A percentile compares a stretch with the other conserved stretches of the same genome.
These are phyloP conservation scores for Drosophila biarmipes DNA, from an alignment of 1,140 invertebrate species.

Conservation along the genomic window DNA sequence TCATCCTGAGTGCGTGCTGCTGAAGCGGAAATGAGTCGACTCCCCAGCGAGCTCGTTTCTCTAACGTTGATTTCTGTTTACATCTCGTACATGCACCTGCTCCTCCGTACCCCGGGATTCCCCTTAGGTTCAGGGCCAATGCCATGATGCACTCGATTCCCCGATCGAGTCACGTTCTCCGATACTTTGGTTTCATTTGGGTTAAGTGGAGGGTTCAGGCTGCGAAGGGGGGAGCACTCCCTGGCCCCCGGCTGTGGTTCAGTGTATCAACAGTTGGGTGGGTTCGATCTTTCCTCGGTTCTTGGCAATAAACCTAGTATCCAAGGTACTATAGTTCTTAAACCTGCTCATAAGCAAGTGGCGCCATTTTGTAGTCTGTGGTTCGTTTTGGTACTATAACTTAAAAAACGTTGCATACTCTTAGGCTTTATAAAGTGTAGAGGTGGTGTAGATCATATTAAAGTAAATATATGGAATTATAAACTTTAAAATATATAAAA, in stretches of 20 bases:
- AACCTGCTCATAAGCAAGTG: too few species aligned
- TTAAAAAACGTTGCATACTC: constrained; percentile 2
- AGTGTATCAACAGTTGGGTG: constrained; percentile 19
- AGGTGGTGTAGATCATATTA: not conserved
- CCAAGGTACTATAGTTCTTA: not conserved
- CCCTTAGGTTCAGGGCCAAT: constrained; percentile 17
- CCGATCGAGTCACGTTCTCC: constrained; percentile 56
- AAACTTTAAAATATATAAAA: too few species aligned
- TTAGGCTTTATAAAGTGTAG: not conserved
- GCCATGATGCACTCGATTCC: constrained; percentile 45
- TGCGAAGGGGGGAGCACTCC: not conserved
- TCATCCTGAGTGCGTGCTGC: constrained; percentile 71
- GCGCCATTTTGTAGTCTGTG: not conserved
- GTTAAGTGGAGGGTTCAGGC: constrained; percentile 52
- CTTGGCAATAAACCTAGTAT: not conserved
- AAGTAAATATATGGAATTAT: too few species aligned
- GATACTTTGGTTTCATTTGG: constrained; percentile 38
- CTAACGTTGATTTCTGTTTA: constrained; percentile 42
- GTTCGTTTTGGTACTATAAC: not conserved
- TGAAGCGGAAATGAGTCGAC: constrained; percentile 69
- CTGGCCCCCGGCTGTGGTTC: constrained; percentile 35
- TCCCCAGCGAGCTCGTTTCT: constrained; percentile 35
- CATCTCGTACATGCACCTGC: constrained; percentile 22
- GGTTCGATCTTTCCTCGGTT: constrained; percentile 11
- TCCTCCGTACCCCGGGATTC: not conserved